Conservation (phyloP, 2,888 invertebrate genomes). For the Tetragnatha montana region DNA sequence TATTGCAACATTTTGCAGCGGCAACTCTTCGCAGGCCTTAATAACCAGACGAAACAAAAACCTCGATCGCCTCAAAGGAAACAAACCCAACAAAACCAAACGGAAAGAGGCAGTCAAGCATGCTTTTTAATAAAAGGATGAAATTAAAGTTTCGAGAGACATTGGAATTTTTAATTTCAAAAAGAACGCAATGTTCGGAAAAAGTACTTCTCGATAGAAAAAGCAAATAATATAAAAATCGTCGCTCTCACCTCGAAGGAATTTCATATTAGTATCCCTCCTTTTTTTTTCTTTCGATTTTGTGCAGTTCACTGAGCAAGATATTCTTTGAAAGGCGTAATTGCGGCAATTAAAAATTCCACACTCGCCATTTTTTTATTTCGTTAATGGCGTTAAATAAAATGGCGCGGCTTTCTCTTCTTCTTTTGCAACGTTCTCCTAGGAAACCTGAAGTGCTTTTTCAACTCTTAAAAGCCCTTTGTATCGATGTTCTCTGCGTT, state of each 20-base stretch:
- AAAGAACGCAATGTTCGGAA: not conserved
- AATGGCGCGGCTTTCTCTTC: constrained; percentile 7
- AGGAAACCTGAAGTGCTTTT: not conserved
- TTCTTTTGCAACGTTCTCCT: not conserved
- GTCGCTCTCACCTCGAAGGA: constrained; percentile 22
- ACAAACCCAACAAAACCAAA: not conserved
- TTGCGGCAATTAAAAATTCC: constrained; percentile 34
- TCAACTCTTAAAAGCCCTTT: not conserved
- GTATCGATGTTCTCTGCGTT: not conserved
- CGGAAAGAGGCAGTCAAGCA: not conserved
- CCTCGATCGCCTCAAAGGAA: not conserved
- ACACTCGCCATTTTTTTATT: not conserved
- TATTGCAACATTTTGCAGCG: not conserved
- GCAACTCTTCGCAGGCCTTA: not conserved
- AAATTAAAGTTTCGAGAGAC: constrained; percentile 24
- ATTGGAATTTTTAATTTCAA: constrained; percentile 17
- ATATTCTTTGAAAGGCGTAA: constrained; percentile 4
- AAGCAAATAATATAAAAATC: not conserved
- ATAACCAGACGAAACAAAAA: not conserved
- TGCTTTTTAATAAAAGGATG: not conserved
- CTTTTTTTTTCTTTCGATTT: constrained; percentile 30
- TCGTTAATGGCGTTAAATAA: constrained; percentile 24
- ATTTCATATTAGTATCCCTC: constrained; percentile 30
- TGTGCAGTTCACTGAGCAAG: constrained; percentile 6
- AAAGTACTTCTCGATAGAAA: not conserved